A percentile compares a stretch with the other conserved stretches of the same genome.
These are phyloP conservation scores for Holotrichia oblita DNA, from an alignment of 1,140 invertebrate species.

Conservation along the genomic window DNA sequence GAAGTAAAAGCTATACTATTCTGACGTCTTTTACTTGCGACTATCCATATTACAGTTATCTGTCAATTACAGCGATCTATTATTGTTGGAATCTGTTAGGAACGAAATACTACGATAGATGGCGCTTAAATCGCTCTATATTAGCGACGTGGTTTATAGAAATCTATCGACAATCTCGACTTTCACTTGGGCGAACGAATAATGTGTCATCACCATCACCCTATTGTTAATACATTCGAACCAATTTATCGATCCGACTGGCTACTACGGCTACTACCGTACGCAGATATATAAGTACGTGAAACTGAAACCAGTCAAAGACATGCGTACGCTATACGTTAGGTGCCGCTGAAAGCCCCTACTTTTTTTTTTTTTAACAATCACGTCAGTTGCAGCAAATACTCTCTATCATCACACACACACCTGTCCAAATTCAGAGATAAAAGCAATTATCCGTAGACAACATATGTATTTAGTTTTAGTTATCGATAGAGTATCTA, in stretches of 20 bases:
- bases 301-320: background rate
- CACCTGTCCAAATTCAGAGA: constrained; percentile 2
- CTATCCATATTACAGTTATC: too few species aligned
- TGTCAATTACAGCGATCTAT: too few species aligned
- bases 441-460: background rate
- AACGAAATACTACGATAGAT: too few species aligned
- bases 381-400: constrained; percentile 21
- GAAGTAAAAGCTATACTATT: too few species aligned
- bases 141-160: too few species aligned
- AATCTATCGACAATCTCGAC: too few species aligned
- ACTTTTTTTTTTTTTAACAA: constrained; percentile 16
- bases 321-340: constrained; percentile 24
- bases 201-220: too few species aligned
- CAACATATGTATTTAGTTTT: constrained; percentile 9
- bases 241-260: background rate
- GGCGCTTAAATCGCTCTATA: too few species aligned
- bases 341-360: constrained; percentile 22
- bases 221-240: background rate
- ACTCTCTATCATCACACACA: background rate
- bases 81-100: too few species aligned
- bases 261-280: background rate
- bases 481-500: background rate
- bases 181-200: too few species aligned
- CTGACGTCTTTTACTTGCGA: too few species aligned
- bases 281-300: background rate